Percentiles rank a stretch among this genome's conserved stretches.
Evolutionary conservation across 2,888 invertebrate species (phyloP).

Genomic region (Xestia sexstrigata): DNA sequence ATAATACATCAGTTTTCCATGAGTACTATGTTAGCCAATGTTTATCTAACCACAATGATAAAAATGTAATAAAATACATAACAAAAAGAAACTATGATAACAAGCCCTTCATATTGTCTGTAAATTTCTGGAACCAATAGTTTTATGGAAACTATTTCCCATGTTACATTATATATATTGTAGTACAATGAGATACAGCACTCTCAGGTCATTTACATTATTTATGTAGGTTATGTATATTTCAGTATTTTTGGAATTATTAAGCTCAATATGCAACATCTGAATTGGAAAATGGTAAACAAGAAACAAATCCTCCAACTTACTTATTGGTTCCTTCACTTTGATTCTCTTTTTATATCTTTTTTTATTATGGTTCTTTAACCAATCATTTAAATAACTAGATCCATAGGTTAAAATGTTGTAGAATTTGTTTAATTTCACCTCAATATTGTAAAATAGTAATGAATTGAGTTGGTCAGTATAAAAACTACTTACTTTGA

Average conservation of each 20-base stretch:
- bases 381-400: not conserved
- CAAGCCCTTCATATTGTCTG: conserved; percentile 10
- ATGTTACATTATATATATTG: not conserved
- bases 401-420: not conserved
- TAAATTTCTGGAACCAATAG: conserved; percentile 38
- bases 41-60: conserved; percentile 51
- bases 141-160: conserved; percentile 16
- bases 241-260: not conserved
- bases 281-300: not conserved
- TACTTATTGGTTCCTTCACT: not conserved
- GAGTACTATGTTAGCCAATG: conserved; percentile 12
- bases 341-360: not conserved
- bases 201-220: conserved; percentile 3
- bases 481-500: conserved; percentile 91
- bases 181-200: conserved; percentile 13
- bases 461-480: not conserved
- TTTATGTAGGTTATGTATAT: not conserved
- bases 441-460: not conserved
- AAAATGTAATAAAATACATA: conserved; percentile 13
- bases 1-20: not conserved
- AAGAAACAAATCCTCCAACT: not conserved
- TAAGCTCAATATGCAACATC: not conserved
- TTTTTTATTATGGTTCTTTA: not conserved
- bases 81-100: conserved; percentile 33
- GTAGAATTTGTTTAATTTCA: not conserved